These are phyloP conservation scores for Drosophila bunnanda DNA, from an alignment of 2,888 invertebrate genomes.

Conservation along the genomic window DNA sequence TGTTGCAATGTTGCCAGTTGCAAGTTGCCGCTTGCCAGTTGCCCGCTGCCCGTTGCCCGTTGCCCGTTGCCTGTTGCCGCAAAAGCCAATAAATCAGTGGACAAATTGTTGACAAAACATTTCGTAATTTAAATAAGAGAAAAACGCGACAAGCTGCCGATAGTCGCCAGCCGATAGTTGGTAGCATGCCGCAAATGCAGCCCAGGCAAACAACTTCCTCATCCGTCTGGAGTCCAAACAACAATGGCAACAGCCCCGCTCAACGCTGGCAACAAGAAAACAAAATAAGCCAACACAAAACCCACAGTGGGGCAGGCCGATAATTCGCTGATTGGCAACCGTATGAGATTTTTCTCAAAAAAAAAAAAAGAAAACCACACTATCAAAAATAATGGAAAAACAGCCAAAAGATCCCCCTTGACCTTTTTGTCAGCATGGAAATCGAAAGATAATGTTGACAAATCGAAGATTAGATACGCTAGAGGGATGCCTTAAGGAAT, in stretches of 20 bases:
- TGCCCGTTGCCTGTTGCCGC: conserved; percentile 22
- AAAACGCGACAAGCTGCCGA: conserved; percentile 61
- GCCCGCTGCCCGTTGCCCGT: conserved; percentile 25
- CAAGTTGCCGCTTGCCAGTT: conserved; percentile 15
- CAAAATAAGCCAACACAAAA: conserved; percentile 38
- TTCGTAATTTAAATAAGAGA: conserved; percentile 77
- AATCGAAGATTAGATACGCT: conserved; percentile 44
- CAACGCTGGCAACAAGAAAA: conserved; percentile 35
- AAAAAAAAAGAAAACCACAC: conserved; percentile 10
- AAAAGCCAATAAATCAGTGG: conserved; percentile 70
- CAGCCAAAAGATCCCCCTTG: conserved; percentile 29
- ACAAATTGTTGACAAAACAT: conserved; percentile 81
- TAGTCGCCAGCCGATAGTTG: conserved; percentile 64
- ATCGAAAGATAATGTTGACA: conserved; percentile 19
- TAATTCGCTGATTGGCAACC: conserved; percentile 65
- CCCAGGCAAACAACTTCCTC: conserved; percentile 66
- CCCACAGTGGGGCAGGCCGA: conserved; percentile 52
- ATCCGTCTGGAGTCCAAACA: conserved; percentile 55
- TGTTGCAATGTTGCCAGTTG: conserved; percentile 26
- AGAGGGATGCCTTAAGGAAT: neutral
- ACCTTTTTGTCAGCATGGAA: conserved; percentile 49
- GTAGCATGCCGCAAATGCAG: conserved; percentile 53
- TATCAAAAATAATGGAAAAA: conserved; percentile 30
- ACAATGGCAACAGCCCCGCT: conserved; percentile 47
- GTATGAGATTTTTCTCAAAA: conserved; percentile 33